A percentile compares a stretch with the other conserved stretches of the same genome.
Conservation (phyloP, 2,888 invertebrate genomes). For the Zelleria hepariella region DNA sequence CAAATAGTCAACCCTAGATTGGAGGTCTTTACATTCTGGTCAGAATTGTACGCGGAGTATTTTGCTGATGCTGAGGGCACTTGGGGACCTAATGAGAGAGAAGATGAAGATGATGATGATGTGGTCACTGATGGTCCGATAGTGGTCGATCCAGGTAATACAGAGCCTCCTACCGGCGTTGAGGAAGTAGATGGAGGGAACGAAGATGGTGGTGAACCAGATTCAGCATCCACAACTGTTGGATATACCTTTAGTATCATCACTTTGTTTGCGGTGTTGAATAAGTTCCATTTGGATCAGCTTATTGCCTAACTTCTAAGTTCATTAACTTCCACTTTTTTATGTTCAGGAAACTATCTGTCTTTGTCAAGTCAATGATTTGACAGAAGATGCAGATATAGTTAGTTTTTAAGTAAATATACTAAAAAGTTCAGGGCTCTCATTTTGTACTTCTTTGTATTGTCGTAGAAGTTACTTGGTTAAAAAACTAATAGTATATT, state of each 20-base stretch:
- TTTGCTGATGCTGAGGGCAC: constrained; percentile 44
- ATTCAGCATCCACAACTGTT: constrained; percentile 39
- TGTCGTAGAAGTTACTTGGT: no score
- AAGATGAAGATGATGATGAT: constrained; percentile 23
- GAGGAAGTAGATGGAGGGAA: constrained; percentile 13
- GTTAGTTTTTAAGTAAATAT: no score
- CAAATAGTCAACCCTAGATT: constrained; percentile 33
- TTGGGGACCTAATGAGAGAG: constrained; percentile 30
- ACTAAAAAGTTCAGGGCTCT: no score
- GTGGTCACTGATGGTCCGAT: constrained; percentile 1
- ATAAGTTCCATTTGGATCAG: constrained; percentile 31
- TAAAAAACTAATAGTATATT: no score
- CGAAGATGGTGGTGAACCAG: constrained; percentile 16
- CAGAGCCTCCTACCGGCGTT: constrained; percentile 4
- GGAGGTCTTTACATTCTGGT: constrained; percentile 38
- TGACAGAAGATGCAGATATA: no score
- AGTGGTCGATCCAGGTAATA: constrained; percentile 1
- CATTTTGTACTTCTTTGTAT: no score
- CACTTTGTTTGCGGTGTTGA: constrained; percentile 33
- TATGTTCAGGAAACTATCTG: no score
- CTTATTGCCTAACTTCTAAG: constrained; percentile 22
- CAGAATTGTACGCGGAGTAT: constrained; percentile 35
- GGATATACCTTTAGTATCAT: constrained; percentile 46
- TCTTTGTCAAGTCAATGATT: background rate
- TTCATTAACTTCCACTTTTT: no score